Evolutionary conservation across 2,888 invertebrate species (phyloP), one percentile per base, ranked within the genome.

Genomic region (Eudemis profundana): DNA sequence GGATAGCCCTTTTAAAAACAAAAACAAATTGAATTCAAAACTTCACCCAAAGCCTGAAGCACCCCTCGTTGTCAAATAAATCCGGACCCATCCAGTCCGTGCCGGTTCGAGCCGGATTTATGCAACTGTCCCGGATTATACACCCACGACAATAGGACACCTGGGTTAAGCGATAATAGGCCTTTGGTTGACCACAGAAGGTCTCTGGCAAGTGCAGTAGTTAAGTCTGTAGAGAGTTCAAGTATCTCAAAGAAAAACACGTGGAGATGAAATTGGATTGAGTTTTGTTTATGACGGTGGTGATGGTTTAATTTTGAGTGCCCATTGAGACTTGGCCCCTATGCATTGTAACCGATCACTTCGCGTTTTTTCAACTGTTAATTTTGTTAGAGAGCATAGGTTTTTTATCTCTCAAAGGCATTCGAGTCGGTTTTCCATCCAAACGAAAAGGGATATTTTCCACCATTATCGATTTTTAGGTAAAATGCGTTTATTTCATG

Each of bases 1-100:
- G 8, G 33, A 27, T 4, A 10, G 33, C 33, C 33, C 33, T 33
- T 33, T 33, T 33, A 33, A 33, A 33, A 33, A 33, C 33, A 33
- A 33, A 33, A 33, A 33, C 33, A 33, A 33, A 33, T 33, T 33
- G 33, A 33, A 33, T 33, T 33, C 33, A 33, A 33, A 33, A 33
- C 33, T 33, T 33, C 33, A 33, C 33, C 33, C 33, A 33, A 33
- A 33, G 33, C 33, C 33, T 10, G 2, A 10, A 33, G 33, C 33
- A 8, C 33, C 33, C 33, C 33, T n/a, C 33, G 33, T 33, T 33
- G 33, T 33, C 33, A 33, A 33, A 33, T 33, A 33, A 33, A 33
- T 33, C 33, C 33, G 8, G 10, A 33, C 33, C 33, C 33, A 33
- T 33, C 33, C 33, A 33, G 33, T 33, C 8, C 33, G 8, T 7